Evolutionary conservation across 2,797 vertebrate species (phyloP), one percentile per base, ranked within the genome.

Genomic region (Rhinophrynus dorsalis): DNA sequence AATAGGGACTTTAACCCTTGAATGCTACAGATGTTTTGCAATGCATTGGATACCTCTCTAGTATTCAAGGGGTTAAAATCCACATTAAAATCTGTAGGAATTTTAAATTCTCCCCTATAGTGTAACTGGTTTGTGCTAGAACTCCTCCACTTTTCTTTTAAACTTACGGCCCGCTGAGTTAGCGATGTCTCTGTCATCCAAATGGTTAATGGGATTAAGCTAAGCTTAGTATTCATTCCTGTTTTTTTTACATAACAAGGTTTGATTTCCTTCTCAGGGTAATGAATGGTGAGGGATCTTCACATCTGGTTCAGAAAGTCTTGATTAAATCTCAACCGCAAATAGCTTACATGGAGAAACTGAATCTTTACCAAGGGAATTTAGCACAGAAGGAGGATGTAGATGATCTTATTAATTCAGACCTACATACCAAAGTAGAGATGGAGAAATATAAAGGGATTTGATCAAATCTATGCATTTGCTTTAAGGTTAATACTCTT

Each of bases 351-450:
- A 66, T 66, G 61, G 69, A 50, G 69, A 73, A 73, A 73, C 35
- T 18, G 55, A 73, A 73, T 73, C 61, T 52, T 48, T 54, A 58
- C 69, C 69, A 44, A 17, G 69, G 61, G 62, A 73, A 73, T 73
- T 59, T 66, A 52, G 68, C 40, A 63, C 68, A 71, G 68, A 71
- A 71, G 68, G 68, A 63, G 45, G 61, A 73, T 66, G 69, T 37
- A 73, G 69, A 73, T 73, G 69, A 73, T 73, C 69, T 73, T 73
- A 73, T 73, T 73, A 73, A 73, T 66, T 73, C 62, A 73, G 69
- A 58, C 69, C 69, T 73, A 66, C 69, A 73, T 73, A 66, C 69
- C 62, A 60, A 63, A 59, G 54, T 44, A 52, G 69, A 73, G 45
- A 59, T 60, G 47, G 37, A 51, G 55, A 29, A 52, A 58, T 73